These are phyloP conservation scores for Chaetodon trifascialis DNA, from an alignment of 2,113 vertebrate genomes.

Conservation along the genomic window DNA sequence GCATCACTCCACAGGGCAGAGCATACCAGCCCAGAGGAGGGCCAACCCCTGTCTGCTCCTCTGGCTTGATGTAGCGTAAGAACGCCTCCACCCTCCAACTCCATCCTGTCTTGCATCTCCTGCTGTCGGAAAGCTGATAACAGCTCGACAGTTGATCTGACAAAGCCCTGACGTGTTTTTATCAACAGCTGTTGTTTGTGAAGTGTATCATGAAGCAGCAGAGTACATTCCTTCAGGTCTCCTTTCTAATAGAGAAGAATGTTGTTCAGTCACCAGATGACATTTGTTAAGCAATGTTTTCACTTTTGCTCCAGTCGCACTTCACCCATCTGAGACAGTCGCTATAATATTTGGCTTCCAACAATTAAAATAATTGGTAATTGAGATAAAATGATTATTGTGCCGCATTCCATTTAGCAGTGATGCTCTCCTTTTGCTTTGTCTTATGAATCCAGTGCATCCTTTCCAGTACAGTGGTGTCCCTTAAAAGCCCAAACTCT, in stretches of 20 bases:
- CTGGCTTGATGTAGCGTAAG: constrained; percentile 49
- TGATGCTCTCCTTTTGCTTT: too few species aligned
- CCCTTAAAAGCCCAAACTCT: too few species aligned
- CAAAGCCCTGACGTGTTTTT: constrained; percentile 13
- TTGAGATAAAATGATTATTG: too few species aligned
- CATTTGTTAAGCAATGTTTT: neutral
- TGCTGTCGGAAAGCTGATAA: constrained; percentile 23
- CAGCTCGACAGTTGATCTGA: constrained; percentile 22
- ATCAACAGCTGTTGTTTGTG: neutral
- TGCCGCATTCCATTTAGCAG: too few species aligned
- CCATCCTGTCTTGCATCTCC: constrained; percentile 13
- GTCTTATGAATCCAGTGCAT: too few species aligned
- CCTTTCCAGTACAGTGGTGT: too few species aligned
- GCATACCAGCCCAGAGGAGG: constrained; percentile 41
- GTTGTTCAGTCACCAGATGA: neutral
- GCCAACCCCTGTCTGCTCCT: constrained; percentile 39
- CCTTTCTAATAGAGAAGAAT: constrained; percentile 14
- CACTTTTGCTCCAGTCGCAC: neutral
- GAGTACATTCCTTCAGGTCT: neutral
- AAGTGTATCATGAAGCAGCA: neutral
- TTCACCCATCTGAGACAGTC: neutral
- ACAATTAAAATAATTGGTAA: too few species aligned
- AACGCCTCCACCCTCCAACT: constrained; percentile 19
- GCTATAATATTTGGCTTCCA: too few species aligned
- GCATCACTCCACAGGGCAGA: constrained; percentile 55